Evolutionary conservation across 2,113 vertebrate species (phyloP).

Genomic region (Falco punctatus): DNA sequence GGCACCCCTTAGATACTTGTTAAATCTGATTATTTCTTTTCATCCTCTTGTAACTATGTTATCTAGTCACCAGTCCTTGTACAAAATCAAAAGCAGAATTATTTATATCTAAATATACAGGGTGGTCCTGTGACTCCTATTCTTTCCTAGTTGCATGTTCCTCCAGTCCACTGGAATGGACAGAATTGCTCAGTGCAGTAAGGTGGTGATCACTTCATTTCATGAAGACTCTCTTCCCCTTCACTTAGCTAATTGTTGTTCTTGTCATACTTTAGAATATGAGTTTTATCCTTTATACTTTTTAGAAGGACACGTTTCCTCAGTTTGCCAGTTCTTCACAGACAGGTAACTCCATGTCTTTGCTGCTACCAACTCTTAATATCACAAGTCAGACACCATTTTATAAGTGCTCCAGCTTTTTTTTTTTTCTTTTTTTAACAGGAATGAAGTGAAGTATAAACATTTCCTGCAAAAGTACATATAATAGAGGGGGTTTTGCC

Average conservation of each 20-base stretch:
- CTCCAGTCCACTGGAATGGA: background rate
- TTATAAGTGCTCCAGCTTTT: background rate
- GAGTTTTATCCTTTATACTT: background rate
- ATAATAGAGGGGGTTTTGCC: conserved; percentile 57
- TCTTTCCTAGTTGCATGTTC: background rate
- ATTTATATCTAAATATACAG: background rate
- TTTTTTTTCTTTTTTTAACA: background rate
- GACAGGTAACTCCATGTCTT: background rate
- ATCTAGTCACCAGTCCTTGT: background rate
- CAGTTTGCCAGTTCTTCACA: background rate
- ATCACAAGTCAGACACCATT: background rate
- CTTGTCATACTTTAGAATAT: background rate
- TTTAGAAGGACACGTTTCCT: background rate
- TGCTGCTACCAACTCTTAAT: background rate
- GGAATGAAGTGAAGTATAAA: conserved; percentile 42
- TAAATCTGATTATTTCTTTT: background rate
- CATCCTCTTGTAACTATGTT: background rate
- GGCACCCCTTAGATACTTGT: background rate
- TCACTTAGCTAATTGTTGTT: background rate
- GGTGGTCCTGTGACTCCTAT: background rate
- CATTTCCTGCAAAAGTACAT: conserved; percentile 55
- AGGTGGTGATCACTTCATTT: background rate
- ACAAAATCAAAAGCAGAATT: background rate
- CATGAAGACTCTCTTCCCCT: background rate
- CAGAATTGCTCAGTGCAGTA: background rate